Evolutionary conservation across 1,140 invertebrate species (phyloP).

Genomic region (Drosophila sturtevanti): DNA sequence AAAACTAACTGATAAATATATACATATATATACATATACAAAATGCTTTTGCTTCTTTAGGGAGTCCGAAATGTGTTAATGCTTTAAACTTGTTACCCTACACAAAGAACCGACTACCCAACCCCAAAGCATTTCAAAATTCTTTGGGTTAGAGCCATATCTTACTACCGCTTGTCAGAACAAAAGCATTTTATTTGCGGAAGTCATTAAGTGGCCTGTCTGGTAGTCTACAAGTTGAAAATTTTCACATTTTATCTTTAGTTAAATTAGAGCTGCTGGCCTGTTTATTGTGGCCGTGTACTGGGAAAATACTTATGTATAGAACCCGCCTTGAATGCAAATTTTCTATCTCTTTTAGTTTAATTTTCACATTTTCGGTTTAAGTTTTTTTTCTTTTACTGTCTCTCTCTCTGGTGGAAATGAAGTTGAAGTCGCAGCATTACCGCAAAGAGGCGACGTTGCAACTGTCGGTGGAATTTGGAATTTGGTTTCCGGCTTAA

Average conservation of each 20-base stretch:
- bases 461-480: slow-evolving; percentile 57
- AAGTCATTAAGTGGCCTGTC: slow-evolving; percentile 75
- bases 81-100: slow-evolving; percentile 57
- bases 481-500: slow-evolving; percentile 72
- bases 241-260: slow-evolving; percentile 39
- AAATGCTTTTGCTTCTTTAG: slow-evolving; percentile 26
- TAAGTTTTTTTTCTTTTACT: slow-evolving; percentile 4
- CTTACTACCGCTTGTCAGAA: background rate
- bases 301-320: slow-evolving; percentile 49
- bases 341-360: slow-evolving; percentile 39
- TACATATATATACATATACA: slow-evolving; percentile 66
- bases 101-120: slow-evolving; percentile 1
- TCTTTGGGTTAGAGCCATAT: no score
- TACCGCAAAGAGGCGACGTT: slow-evolving; percentile 67
- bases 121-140: background rate
- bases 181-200: slow-evolving; percentile 74
- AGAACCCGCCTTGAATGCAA: slow-evolving; percentile 63
- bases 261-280: slow-evolving; percentile 25
- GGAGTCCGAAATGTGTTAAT: slow-evolving; percentile 50
- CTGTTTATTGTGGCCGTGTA: slow-evolving; percentile 26
- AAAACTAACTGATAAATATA: slow-evolving; percentile 61
- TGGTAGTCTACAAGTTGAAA: slow-evolving; percentile 31
- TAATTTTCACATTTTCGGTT: slow-evolving; percentile 5
- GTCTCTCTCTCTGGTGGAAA: slow-evolving; percentile 46
- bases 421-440: slow-evolving; percentile 71